Conservation (phyloP, 2,888 invertebrate genomes). For the Drosophila mulleri region DNA sequence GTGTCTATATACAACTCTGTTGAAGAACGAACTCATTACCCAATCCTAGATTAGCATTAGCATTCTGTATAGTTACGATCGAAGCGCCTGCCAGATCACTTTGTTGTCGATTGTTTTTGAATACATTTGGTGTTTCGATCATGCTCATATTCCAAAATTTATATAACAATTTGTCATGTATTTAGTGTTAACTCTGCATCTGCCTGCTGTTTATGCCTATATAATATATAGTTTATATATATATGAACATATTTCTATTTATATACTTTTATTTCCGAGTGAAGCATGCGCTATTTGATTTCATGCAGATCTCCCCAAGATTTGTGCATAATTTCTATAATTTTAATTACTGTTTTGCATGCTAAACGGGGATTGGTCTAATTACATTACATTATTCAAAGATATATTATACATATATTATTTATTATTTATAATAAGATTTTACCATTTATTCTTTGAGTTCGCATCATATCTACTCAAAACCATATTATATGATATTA, state of each 20-base stretch:
- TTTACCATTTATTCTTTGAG: background rate
- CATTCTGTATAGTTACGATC: conserved; percentile 18
- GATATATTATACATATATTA: background rate
- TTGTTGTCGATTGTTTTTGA: conserved; percentile 15
- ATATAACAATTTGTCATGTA: background rate
- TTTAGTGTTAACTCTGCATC: conserved; percentile 1
- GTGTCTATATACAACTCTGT: conserved; percentile 34
- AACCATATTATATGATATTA: background rate
- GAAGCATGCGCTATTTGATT: conserved; percentile 7
- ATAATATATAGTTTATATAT: background rate
- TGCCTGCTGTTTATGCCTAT: conserved; percentile 15
- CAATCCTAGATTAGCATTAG: conserved; percentile 12
- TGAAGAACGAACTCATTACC: conserved; percentile 1
- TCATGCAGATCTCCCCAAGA: background rate
- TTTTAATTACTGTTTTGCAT: background rate
- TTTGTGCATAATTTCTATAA: background rate
- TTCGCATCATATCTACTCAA: background rate
- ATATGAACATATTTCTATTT: background rate
- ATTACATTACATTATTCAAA: background rate
- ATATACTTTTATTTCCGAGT: background rate
- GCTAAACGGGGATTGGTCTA: background rate
- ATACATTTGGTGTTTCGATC: conserved; percentile 4
- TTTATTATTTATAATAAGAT: background rate
- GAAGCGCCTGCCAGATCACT: conserved; percentile 5
- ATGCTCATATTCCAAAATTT: conserved; percentile 1